Base-by-base conservation (phyloP, 2,797 vertebrate genomes). In the Enteromius thamalakanensis region DNA sequence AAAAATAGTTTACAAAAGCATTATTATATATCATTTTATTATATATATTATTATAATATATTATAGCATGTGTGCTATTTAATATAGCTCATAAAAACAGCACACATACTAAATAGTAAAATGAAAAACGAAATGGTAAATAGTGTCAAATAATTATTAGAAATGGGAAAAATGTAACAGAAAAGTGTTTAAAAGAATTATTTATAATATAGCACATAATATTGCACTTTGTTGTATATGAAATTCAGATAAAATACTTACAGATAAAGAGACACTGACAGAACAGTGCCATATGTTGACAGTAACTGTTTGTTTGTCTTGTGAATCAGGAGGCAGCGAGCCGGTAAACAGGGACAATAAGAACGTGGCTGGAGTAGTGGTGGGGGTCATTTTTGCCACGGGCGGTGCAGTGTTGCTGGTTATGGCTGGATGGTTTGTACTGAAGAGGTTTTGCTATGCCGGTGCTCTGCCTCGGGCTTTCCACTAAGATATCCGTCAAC, bases 371-470 rank as follows among this genome's bases (percentile, higher is more conserved):
- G 90, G 90, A 19, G 89, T 93, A 75, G 90, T 87, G 67, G 88
- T 93, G 11, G 89, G 91, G 1, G 83, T 92, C 10, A 89, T 93
- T 69, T 89, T 95, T 14, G 93, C 92, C 42, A 90, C 89, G 0
- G 90, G 90, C 12, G 91, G 88, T 11, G 90, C 87, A 17, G 87
- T 79, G 40, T 1, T 92, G 77, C 79, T 94, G 78, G 90, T 92
- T 53, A 83, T 94, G 29, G 92, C 88, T 12, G 88, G 90, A 79
- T 95, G 93, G 92, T 91, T 93, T 32, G 76, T 83, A 40, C n/a
- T 94, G 70, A 95, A 93, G 90, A 94, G 90, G 87, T 90, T 88
- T 88, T 89, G 87, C 82, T 90, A 82, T 79, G 40, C 7, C 0
- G 86, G 87, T 76, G 83, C 81, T 55, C 45, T 86, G 60, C 69